These are phyloP conservation scores for Spermophilus dauricus DNA, from an alignment of 2,113 vertebrate genomes.

Conservation along the genomic window DNA sequence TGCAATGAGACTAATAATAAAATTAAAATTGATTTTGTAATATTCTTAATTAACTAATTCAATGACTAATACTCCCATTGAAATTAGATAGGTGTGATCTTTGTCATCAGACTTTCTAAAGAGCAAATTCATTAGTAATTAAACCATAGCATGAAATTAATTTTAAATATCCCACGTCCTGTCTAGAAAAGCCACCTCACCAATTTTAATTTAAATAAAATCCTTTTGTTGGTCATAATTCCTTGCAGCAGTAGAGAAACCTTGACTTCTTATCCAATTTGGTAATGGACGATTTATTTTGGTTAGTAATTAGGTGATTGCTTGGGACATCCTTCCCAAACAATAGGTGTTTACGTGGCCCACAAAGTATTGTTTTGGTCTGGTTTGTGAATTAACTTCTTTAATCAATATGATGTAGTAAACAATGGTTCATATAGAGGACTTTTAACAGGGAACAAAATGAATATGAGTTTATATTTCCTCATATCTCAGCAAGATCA, in stretches of 20 bases:
- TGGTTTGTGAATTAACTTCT: neutral
- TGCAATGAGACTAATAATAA: constrained; percentile 58
- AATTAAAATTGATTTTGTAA: constrained; percentile 70
- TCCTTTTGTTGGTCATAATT: constrained; percentile 61
- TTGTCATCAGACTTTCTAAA: constrained; percentile 61
- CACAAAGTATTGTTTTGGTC: neutral
- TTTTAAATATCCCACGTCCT: constrained; percentile 63
- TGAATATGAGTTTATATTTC: neutral
- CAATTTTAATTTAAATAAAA: constrained; percentile 74
- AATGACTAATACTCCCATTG: constrained; percentile 66
- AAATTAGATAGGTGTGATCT: constrained; percentile 70
- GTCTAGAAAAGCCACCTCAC: constrained; percentile 54
- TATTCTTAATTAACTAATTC: constrained; percentile 78
- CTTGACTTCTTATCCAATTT: constrained; percentile 49
- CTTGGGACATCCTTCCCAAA: neutral
- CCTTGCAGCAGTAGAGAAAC: constrained; percentile 42
- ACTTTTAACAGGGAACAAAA: neutral
- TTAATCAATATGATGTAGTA: neutral
- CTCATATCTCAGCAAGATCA: neutral
- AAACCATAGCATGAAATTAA: constrained; percentile 69
- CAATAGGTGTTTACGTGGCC: neutral
- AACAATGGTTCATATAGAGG: neutral
- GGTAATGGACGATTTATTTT: constrained; percentile 18
- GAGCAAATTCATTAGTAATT: constrained; percentile 77
- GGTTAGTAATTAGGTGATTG: neutral